Conservation (phyloP, 2,888 invertebrate genomes). For the Anorthoa munda region DNA sequence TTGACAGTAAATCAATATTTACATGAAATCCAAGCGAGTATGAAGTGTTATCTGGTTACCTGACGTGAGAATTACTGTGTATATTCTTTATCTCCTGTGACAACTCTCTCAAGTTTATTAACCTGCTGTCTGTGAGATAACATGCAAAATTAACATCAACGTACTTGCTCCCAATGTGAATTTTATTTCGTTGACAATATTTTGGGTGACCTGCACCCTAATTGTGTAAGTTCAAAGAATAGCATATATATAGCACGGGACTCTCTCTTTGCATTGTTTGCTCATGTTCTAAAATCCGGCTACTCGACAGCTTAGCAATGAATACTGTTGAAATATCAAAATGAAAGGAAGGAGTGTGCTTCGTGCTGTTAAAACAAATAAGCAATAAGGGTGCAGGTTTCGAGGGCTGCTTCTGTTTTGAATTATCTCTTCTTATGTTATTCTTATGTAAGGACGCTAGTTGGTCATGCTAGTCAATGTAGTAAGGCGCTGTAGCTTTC, state of each 20-base stretch:
- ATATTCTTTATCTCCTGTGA: conserved; percentile 65
- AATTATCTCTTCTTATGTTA: not conserved
- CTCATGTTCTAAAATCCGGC: too few relatives aligned
- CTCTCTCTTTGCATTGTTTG: too few relatives aligned
- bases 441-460: not conserved
- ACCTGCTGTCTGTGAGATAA: conserved; percentile 65
- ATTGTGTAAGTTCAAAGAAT: too few relatives aligned
- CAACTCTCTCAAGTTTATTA: conserved; percentile 71
- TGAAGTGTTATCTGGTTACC: conserved; percentile 76
- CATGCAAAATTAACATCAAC: conserved; percentile 57
- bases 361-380: too few relatives aligned
- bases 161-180: conserved; percentile 3
- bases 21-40: conserved; percentile 70
- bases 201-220: not conserved
- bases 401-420: not conserved
- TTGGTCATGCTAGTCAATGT: too few relatives aligned
- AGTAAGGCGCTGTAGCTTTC: too few relatives aligned
- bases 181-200: conserved; percentile 14
- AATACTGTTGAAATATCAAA: too few relatives aligned
- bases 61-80: conserved; percentile 76
- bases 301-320: too few relatives aligned
- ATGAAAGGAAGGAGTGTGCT: too few relatives aligned
- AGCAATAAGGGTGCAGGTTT: not conserved
- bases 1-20: conserved; percentile 76
- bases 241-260: too few relatives aligned